A percentile compares a stretch with the other conserved stretches of the same genome.
Evolutionary conservation across 2,888 invertebrate genomes (phyloP).

Genomic region (Trichacis sp.): DNA sequence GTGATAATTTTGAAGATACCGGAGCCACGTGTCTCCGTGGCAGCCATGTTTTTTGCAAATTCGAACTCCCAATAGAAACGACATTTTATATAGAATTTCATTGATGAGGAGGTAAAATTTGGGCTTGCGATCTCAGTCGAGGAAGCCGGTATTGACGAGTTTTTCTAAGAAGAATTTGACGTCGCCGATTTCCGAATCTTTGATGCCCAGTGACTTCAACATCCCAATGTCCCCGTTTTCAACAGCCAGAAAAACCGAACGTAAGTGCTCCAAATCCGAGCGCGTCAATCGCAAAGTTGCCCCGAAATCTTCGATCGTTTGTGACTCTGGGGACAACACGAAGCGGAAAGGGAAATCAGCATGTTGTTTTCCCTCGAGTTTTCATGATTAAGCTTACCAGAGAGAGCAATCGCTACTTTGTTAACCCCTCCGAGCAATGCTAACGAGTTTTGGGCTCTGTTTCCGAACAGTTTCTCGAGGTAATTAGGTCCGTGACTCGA

Average conservation of each 20-base stretch:
- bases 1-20: too few relatives aligned
- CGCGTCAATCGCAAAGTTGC: constrained; percentile 88
- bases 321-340: constrained; percentile 89
- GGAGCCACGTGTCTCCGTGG: too few relatives aligned
- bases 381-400: constrained; percentile 75
- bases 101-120: constrained; percentile 33
- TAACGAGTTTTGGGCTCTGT: constrained; percentile 91
- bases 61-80: constrained; percentile 29
- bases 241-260: constrained; percentile 95
- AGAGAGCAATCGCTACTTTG: constrained; percentile 94
- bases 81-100: not conserved
- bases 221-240: constrained; percentile 95
- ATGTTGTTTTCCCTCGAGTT: too few relatives aligned
- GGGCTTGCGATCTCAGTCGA: constrained; percentile 77
- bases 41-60: too few relatives aligned
- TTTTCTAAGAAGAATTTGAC: constrained; percentile 97
- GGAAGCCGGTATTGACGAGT: constrained; percentile 93
- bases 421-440: constrained; percentile 94
- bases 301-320: constrained; percentile 94
- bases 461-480: constrained; percentile 94
- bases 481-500: constrained; percentile 97
- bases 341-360: too few relatives aligned
- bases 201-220: constrained; percentile 93
- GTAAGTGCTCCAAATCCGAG: constrained; percentile 90
- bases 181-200: constrained; percentile 94